Evolutionary conservation across 2,888 invertebrate genomes (phyloP), one percentile per base, ranked within the genome.

Genomic region (Julus scandinavius): DNA sequence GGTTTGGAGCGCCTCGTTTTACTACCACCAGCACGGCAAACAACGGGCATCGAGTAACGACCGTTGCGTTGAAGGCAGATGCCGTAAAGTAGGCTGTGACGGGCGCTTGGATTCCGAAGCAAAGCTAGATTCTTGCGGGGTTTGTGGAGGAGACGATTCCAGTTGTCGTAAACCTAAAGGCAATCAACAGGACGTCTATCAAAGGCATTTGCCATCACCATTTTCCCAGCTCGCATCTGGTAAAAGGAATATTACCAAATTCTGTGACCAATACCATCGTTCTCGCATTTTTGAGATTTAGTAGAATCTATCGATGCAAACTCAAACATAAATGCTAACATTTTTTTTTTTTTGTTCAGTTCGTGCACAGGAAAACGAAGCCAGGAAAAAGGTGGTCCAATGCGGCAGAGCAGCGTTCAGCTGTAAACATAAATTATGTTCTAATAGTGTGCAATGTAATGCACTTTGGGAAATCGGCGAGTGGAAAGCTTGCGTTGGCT

Each of bases 31-130:
- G 3, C 45, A 87, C 11, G 20, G 49, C 58, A 50, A 50, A 91
- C 95, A 95, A 88, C 93, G 95, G 72, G 97, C 96, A 41, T 95
- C 96, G 0, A 94, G 96, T 89, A 95, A 97, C 91, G 87, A 80
- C 63, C 63, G 63, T 29, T 90, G 90, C 86, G 88, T 90, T 45
- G 90, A 90, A 72, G 90, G 90, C 20, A 89, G 90, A 72, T 90
- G 90, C 20, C 83, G 89, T 89, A 87, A 83, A 13, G 90, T 90
- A 15, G 90, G 90, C 4, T 90, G 90, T 87, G 90, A 90, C 86
- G 88, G 88, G 0, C 89, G 88, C 58, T 87, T 90, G 17, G 90
- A 89, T 38, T 90, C 90, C 5, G 85, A 20, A 38, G 85, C 89
- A 17, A 87, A 63, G 6, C 88, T 90, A 9, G 90, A 90, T 54